Evolutionary conservation across 2,113 vertebrate genomes (phyloP), one percentile per base, ranked within the genome.

Genomic region (Peucedramus taeniatus): DNA sequence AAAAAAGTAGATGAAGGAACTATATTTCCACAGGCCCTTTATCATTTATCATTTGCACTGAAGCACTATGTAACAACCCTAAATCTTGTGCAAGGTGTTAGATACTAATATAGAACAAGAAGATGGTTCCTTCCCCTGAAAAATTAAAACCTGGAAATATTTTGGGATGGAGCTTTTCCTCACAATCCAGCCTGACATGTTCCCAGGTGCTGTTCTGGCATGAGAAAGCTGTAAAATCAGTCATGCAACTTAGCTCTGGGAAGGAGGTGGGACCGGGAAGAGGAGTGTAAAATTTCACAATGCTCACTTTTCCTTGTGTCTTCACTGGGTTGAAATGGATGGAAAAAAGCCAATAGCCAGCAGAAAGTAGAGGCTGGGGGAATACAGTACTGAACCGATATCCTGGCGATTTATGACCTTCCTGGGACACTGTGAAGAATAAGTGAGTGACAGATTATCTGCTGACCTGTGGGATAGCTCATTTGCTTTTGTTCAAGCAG

Each of bases 401-500:
- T 44, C 33, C 51, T 5, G 4, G 50, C 33, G 42, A 89, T 94
- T 95, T 87, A 81, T 57, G 53, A 83, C 64, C 78, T 96, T 93
- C 78, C 56, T 80, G 93, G 82, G 84, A 93, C 63, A 63, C 50
- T 47, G 31, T 84, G 81, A 89, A 85, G 89, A 93, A 85, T 72
- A 50, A 91, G 37, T 87, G 93, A 95, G 76, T 93, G 82, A 91
- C 86, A 94, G 83, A 89, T 91, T 71, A 89, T 89, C 89, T 80
- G 39, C 70, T 96, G 89, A 85, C 93, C 91, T 63, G 39, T 7
- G 5, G 49, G 63, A 70, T 47, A 93, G 70, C 75, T 93, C 82
- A 72, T 96, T 93, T 91, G 75, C 93, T 94, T 90, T 93, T 94
- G 82, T 93, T 94, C 82, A 86, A 93, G 54, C 39, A 93, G 71